Conservation (phyloP, 2,888 invertebrate genomes). For the Drosophila macrothrix region DNA sequence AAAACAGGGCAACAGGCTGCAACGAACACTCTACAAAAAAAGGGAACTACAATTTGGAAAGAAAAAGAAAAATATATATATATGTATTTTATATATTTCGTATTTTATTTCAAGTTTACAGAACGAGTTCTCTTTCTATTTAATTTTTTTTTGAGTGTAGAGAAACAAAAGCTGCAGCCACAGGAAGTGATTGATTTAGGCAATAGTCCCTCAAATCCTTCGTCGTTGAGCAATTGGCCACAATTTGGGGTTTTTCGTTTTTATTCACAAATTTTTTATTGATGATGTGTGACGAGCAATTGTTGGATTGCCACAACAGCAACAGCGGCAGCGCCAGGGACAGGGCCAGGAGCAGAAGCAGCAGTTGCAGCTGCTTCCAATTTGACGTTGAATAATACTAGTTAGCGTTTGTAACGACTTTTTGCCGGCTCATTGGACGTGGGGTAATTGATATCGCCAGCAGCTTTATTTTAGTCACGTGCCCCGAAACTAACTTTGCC, state of each 20-base stretch:
- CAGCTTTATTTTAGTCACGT: conserved; percentile 70
- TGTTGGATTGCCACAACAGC: conserved; percentile 12
- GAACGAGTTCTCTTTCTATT: not conserved
- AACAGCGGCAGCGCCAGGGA: not conserved
- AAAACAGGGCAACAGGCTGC: conserved; percentile 29
- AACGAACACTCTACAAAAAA: conserved; percentile 10
- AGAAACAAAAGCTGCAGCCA: conserved; percentile 54
- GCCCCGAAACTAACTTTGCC: conserved; percentile 64
- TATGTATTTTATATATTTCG: not conserved
- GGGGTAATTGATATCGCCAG: conserved; percentile 67
- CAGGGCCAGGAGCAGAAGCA: not conserved
- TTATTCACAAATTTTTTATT: conserved; percentile 69
- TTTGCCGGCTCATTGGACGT: conserved; percentile 63
- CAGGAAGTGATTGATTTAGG: conserved; percentile 79
- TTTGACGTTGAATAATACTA: conserved; percentile 29
- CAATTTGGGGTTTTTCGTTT: conserved; percentile 63
- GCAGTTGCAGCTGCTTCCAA: conserved; percentile 34
- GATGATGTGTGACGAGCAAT: conserved; percentile 71
- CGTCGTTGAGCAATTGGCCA: conserved; percentile 54
- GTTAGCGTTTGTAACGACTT: conserved; percentile 38
- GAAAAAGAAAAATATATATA: not conserved
- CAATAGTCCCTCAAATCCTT: conserved; percentile 15
- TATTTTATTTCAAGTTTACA: not conserved
- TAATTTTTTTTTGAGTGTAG: not conserved
- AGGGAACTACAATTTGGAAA: not conserved